Evolutionary conservation across 92 coral and sea anemone genomes (phyloP).

Genomic region (Plumapathes pennacea): DNA sequence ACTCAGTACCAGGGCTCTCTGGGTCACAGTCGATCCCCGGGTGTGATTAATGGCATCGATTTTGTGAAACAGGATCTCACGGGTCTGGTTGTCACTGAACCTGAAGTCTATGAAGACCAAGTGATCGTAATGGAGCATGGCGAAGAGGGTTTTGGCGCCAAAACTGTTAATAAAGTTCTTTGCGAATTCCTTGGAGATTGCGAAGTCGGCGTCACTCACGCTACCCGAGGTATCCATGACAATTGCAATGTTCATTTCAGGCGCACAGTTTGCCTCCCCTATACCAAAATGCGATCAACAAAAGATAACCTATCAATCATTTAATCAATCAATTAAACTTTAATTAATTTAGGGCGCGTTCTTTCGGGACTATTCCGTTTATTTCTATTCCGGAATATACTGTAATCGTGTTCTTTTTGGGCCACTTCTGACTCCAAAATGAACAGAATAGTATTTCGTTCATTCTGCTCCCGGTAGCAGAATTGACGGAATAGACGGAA

Average conservation of each 20-base stretch:
- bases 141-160: constrained; percentile 22
- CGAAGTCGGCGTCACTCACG: constrained; percentile 21
- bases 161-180: constrained; percentile 19
- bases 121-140: constrained; percentile 47
- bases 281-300: not conserved
- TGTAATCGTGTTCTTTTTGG: too few species aligned
- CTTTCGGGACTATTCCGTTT: too few species aligned
- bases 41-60: constrained; percentile 6
- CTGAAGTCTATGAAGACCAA: constrained; percentile 21
- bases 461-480: too few species aligned
- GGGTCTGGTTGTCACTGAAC: constrained; percentile 13
- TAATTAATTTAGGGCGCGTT: too few species aligned
- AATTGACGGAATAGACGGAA: too few species aligned
- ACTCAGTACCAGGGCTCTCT: constrained; percentile 16
- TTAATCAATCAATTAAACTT: too few species aligned
- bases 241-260: constrained; percentile 41
- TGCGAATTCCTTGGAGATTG: constrained; percentile 26
- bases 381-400: too few species aligned
- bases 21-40: constrained; percentile 31
- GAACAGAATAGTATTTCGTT: too few species aligned
- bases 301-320: not conserved
- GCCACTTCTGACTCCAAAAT: too few species aligned
- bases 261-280: constrained; percentile 20
- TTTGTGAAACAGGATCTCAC: constrained; percentile 5
- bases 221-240: constrained; percentile 62